Conservation (phyloP, 2,797 vertebrate genomes). For the Artibeus jamaicensis region DNA sequence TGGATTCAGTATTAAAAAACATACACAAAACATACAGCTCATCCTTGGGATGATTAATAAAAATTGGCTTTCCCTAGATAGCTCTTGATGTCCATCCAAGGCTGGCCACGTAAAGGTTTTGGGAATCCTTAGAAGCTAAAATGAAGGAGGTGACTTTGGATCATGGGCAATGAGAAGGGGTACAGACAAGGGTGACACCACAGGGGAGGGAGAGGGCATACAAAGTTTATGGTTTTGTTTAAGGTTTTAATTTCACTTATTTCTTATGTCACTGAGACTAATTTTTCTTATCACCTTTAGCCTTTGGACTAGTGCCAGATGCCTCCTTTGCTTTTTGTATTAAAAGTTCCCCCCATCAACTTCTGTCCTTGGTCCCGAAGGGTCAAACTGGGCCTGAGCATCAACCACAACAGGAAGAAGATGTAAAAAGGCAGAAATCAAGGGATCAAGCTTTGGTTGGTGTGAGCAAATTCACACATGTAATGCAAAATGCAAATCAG, state of each 20-base stretch:
- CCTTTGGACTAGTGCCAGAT: not conserved
- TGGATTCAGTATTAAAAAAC: not conserved
- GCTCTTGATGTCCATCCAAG: not conserved
- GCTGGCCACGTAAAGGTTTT: not conserved
- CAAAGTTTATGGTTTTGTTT: not conserved
- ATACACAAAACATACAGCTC: not conserved
- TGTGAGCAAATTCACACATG: not conserved
- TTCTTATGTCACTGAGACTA: not conserved
- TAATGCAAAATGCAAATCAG: not conserved
- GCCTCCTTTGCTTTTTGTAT: not conserved
- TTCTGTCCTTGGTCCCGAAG: not conserved
- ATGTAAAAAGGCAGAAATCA: not conserved
- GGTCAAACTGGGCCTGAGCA: not conserved
- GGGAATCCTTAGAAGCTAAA: not conserved
- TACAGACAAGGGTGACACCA: not conserved
- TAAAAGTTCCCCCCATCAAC: not conserved
- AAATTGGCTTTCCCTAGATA: not conserved
- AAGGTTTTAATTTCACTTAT: conserved; percentile 8
- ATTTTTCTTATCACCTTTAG: conserved; percentile 4
- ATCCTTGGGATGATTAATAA: not conserved
- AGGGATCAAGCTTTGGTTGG: not conserved
- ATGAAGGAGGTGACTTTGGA: not conserved
- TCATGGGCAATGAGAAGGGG: not conserved
- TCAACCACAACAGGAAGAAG: not conserved
- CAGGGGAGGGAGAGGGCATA: not conserved